These are phyloP conservation scores for Datnioides undecimradiatus DNA, from an alignment of 2,113 vertebrate genomes.

Conservation along the genomic window DNA sequence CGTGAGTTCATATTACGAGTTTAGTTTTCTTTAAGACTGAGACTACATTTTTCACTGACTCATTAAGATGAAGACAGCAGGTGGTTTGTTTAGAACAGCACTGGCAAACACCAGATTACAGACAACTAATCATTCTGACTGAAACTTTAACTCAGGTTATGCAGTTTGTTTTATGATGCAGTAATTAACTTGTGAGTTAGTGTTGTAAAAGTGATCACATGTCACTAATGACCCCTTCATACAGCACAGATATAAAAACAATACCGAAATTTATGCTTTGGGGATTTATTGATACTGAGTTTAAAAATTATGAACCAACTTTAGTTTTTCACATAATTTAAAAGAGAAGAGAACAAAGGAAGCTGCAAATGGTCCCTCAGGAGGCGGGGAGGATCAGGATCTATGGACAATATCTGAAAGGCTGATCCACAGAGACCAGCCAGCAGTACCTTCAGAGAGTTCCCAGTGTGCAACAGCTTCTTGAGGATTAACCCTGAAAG, in stretches of 20 bases:
- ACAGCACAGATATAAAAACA: too few species aligned
- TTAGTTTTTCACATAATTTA: background rate
- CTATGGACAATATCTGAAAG: background rate
- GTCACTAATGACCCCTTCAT: too few species aligned
- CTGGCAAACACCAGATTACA: background rate
- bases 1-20: background rate
- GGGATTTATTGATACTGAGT: background rate
- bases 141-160: background rate
- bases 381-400: background rate
- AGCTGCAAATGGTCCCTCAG: background rate
- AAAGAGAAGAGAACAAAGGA: background rate
- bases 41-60: background rate
- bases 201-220: too few species aligned
- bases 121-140: background rate
- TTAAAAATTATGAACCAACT: background rate
- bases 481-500: conserved; percentile 94
- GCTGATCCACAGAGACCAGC: background rate
- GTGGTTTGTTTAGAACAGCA: background rate
- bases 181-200: background rate
- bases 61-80: background rate
- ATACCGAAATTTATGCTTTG: background rate
- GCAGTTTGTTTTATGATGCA: background rate
- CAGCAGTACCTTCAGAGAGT: conserved; percentile 94
- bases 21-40: background rate
- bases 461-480: conserved; percentile 98